Evolutionary conservation across 2,888 invertebrate species (phyloP), one percentile per base, ranked within the genome.

Genomic region (Quadriops clusia): DNA sequence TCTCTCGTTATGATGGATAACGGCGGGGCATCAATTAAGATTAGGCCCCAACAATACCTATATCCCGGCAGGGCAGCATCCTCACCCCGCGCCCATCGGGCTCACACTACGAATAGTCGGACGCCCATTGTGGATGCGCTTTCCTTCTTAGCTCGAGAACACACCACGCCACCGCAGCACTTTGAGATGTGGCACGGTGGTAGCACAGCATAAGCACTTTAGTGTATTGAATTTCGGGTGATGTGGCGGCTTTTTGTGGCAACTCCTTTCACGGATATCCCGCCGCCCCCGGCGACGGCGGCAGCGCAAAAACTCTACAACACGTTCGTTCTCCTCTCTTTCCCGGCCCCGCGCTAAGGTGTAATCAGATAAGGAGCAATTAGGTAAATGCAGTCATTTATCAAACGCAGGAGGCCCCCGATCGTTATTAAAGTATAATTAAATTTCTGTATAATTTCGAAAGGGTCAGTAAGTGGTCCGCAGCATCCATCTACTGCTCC

Each of bases 21-120:
- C 58, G 53, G 53, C 53, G 46, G 53, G 56, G 56, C 58, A 60
- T 60, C 60, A 60, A 60, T 60, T 60, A 60, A 60, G 60, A 60
- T 60, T 60, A 60, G 51, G 49, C 53, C 47, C 46, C 49, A 57
- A 58, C 58, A 58, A 58, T 59, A 59, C 58, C 57, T 57, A 50
- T 49, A 49, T 45, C n/a, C n/a, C n/a, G n/a, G n/a, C n/a, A n/a
- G n/a, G n/a, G n/a, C n/a, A n/a, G n/a, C n/a, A n/a, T n/a, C n/a
- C n/a, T n/a, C n/a, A n/a, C n/a, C n/a, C n/a, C n/a, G n/a, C n/a
- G n/a, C n/a, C n/a, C n/a, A n/a, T n/a, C n/a, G n/a, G n/a, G n/a
- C n/a, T n/a, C n/a, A n/a, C n/a, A n/a, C n/a, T n/a, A n/a, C n/a
- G n/a, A n/a, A n/a, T n/a, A n/a, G n/a, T n/a, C n/a, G n/a, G n/a